These are phyloP conservation scores for Ceratotherium simum DNA, from an alignment of 2,113 vertebrate genomes.

Conservation along the genomic window DNA sequence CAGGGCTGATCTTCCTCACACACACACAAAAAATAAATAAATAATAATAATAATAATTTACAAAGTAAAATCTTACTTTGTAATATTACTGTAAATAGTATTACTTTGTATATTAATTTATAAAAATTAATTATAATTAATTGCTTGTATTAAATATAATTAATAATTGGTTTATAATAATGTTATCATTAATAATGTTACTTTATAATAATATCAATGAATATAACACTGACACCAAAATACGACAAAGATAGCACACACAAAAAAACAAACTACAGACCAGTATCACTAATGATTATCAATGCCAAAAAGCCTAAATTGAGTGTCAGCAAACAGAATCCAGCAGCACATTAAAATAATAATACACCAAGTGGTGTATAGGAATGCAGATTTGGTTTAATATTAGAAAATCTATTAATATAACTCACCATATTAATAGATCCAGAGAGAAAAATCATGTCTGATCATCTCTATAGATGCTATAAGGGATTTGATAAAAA, in stretches of 20 bases:
- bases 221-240: not conserved
- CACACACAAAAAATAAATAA: too few relatives aligned
- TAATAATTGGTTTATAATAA: constrained; percentile 5
- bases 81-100: not conserved
- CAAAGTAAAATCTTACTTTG: constrained; percentile 20
- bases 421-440: not conserved
- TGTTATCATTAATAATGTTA: not conserved
- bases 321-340: constrained; percentile 13
- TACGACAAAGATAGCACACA: not conserved
- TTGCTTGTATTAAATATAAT: not conserved
- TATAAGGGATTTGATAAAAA: not conserved
- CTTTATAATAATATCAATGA: constrained; percentile 1
- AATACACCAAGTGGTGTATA: not conserved
- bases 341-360: not conserved
- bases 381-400: not conserved
- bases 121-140: not conserved
- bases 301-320: not conserved
- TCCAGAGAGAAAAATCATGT: not conserved
- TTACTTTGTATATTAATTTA: not conserved
- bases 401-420: constrained; percentile 3
- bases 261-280: not conserved
- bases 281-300: not conserved
- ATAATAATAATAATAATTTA: too few relatives aligned
- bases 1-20: too few relatives aligned
- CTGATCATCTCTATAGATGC: not conserved